Conservation (phyloP, 2,113 vertebrate genomes). For the Oreochromis niloticus region DNA sequence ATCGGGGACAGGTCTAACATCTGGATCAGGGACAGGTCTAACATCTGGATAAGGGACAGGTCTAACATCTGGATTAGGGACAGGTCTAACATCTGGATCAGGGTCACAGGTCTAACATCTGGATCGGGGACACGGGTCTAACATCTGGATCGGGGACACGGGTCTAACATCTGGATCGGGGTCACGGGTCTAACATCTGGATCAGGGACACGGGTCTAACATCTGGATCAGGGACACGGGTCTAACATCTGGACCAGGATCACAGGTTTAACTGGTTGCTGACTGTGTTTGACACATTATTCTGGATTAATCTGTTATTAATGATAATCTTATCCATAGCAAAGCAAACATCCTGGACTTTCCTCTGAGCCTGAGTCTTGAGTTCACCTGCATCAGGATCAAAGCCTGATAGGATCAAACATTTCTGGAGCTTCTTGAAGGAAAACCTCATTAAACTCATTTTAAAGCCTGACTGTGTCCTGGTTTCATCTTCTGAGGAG, state of each 20-base stretch:
- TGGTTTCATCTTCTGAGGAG: neutral
- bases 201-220: fast-evolving
- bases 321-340: neutral
- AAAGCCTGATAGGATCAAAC: neutral
- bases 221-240: fast-evolving
- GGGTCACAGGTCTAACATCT: no score
- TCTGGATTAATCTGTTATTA: fast-evolving
- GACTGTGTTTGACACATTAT: neutral
- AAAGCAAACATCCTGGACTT: neutral
- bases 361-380: neutral
- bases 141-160: neutral
- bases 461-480: neutral
- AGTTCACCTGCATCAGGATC: fast-evolving
- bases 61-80: neutral
- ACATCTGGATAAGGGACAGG: no score
- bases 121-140: neutral
- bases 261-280: neutral
- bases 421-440: neutral
- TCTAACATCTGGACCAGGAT: fast-evolving
- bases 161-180: no score
- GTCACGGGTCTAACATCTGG: fast-evolving
- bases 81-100: neutral
- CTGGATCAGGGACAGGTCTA: neutral
- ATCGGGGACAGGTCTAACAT: no score
- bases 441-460: neutral